Conservation (phyloP, 1,140 invertebrate species). For the Telenomus remus region DNA sequence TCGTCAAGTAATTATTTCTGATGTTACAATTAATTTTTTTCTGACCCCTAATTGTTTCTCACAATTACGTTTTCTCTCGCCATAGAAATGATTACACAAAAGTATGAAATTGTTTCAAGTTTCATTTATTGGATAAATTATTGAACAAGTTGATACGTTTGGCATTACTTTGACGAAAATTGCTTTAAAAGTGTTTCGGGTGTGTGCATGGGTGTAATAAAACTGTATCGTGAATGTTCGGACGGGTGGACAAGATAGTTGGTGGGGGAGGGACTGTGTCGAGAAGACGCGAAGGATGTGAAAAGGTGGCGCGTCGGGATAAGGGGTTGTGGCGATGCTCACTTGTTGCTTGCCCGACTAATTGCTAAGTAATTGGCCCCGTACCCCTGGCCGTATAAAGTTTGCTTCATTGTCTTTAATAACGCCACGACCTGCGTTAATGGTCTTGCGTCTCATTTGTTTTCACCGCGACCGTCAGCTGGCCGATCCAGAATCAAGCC, state of each 20-base stretch:
- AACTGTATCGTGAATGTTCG: no score
- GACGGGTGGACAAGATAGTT: slow-evolving; percentile 21
- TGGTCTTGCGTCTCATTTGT: slow-evolving; percentile 67
- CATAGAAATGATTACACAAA: no score
- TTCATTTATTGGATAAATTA: no score
- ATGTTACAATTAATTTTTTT: slow-evolving; percentile 38
- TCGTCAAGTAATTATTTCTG: slow-evolving; percentile 38
- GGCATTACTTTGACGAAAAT: no score
- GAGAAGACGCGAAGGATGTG: slow-evolving; percentile 54
- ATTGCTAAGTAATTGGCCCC: slow-evolving; percentile 75
- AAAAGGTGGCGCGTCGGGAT: slow-evolving; percentile 40
- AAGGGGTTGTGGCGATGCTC: slow-evolving; percentile 67
- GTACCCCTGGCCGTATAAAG: slow-evolving; percentile 68
- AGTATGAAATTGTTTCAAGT: no score
- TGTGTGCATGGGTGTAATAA: no score
- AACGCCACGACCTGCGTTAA: slow-evolving; percentile 73
- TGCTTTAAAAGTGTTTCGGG: no score
- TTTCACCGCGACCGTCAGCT: slow-evolving; percentile 12
- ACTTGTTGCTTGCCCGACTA: slow-evolving; percentile 75
- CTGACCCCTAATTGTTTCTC: no score
- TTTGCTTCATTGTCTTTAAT: slow-evolving; percentile 76
- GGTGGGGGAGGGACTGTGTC: slow-evolving; percentile 49
- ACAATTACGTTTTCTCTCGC: no score
- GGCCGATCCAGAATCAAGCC: no score
- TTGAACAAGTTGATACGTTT: no score